Evolutionary conservation across 2,888 invertebrate genomes (phyloP).

Genomic region (Agrochola lychnidis): DNA sequence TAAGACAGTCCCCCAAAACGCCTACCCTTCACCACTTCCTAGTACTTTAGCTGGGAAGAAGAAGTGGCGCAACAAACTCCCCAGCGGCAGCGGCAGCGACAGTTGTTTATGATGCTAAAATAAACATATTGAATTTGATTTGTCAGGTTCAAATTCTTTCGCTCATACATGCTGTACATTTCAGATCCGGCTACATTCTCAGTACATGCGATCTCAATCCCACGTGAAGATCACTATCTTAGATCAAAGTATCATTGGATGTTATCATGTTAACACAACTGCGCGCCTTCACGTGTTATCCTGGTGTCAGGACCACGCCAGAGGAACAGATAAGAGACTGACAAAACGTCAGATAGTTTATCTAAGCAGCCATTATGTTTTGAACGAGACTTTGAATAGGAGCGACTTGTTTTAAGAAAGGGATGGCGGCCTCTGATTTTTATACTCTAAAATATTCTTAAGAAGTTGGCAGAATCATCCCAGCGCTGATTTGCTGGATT

Average conservation of each 20-base stretch:
- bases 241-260: conserved; percentile 30
- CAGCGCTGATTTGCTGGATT: no score
- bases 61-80: no score
- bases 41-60: no score
- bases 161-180: neutral
- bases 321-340: conserved; percentile 51
- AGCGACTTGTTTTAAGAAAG: neutral
- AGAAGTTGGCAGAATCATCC: no score
- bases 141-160: neutral
- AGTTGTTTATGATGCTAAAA: no score
- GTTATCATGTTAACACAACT: conserved; percentile 35
- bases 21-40: no score
- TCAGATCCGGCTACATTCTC: neutral
- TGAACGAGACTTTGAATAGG: neutral
- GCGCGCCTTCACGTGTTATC: conserved; percentile 39
- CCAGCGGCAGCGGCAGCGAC: no score
- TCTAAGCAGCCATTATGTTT: conserved; percentile 19
- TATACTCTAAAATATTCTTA: no score
- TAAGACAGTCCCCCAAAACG: no score
- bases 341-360: conserved; percentile 60
- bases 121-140: neutral
- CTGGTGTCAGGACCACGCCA: conserved; percentile 45
- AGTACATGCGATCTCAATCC: conserved; percentile 3
- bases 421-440: no score
- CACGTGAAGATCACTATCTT: conserved; percentile 39